Evolutionary conservation across 2,797 vertebrate species (phyloP), one percentile per base, ranked within the genome.

Genomic region (Lindbergichthys nudifrons): DNA sequence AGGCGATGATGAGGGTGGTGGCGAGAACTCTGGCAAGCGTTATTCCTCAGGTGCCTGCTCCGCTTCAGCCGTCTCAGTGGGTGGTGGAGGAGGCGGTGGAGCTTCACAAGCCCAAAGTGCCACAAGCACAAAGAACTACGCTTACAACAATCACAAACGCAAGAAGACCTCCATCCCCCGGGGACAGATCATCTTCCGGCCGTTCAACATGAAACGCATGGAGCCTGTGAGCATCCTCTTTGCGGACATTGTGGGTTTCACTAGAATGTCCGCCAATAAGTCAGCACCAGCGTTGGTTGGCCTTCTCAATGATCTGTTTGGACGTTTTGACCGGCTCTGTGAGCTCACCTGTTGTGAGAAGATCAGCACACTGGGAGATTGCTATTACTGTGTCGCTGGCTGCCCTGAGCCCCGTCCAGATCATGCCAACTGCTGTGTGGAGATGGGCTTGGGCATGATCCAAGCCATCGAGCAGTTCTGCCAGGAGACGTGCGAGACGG

Each of bases 361-460:
- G 90, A 99, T 99, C 90, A 99, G 98, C 91, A 99, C 98, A 8
- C 91, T 99, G 79, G 98, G 98, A 11, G 98, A 99, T 86, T 99
- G 98, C 81, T 99, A 99, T 79, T 99, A 99, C 82, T 99, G 98
- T 0, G 97, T 99, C 50, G 97, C 98, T 0, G 98, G 98, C 30
- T 99, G 98, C 75, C 98, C 98, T 0, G 97, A 99, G 88, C 98
- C 98, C 1, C 93, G 96, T 3, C 83, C 93, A 0, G 97, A 98
- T 79, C 98, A 99, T 1, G 97, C 98, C 19, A 96, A 97, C 87
- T 99, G 98, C 93, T 99, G 98, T 65, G 97, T 99, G 0, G 97
- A 99, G 87, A 99, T 99, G 98, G 98, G 98, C 48, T 89, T 99
- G 52, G 98, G 98, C 43, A 99, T 99, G 98, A 99, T 99, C 76